Conservation (phyloP, 2,113 vertebrate species). For the Siniperca chuatsi region DNA sequence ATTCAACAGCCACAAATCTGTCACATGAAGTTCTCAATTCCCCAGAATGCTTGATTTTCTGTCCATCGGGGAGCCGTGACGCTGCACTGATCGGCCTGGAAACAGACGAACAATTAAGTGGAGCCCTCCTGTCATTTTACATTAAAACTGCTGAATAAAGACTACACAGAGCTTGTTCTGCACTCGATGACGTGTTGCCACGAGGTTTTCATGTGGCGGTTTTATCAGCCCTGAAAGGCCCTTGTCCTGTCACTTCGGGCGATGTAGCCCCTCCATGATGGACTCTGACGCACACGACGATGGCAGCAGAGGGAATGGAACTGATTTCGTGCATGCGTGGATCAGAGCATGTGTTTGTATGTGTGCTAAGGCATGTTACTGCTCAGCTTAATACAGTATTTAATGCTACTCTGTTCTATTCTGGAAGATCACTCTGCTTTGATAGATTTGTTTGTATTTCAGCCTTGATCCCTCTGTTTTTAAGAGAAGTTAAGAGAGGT, state of each 20-base stretch:
- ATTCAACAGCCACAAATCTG: slow-evolving; percentile 49
- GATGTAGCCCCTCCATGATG: not conserved
- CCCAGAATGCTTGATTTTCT: slow-evolving; percentile 33
- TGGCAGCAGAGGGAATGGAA: not conserved
- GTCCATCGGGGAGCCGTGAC: not conserved
- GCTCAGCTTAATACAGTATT: slow-evolving; percentile 29
- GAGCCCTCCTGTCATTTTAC: slow-evolving; percentile 33
- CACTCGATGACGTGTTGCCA: not conserved
- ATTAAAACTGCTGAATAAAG: slow-evolving; percentile 33
- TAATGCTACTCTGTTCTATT: slow-evolving; percentile 27
- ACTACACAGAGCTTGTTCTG: not conserved
- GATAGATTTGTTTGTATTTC: slow-evolving; percentile 24
- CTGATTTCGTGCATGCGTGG: not conserved
- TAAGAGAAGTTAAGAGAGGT: slow-evolving; percentile 32
- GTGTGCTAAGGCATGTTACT: slow-evolving; percentile 4
- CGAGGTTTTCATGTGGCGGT: not conserved
- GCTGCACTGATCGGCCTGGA: not conserved
- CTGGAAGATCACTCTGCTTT: slow-evolving; percentile 13
- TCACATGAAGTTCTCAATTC: slow-evolving; percentile 48
- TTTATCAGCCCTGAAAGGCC: slow-evolving; percentile 49
- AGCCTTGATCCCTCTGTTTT: slow-evolving; percentile 29
- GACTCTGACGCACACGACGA: slow-evolving; percentile 22
- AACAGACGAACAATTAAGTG: slow-evolving; percentile 26
- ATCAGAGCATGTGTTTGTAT: not conserved
- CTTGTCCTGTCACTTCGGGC: slow-evolving; percentile 44